Evolutionary conservation across 2,797 vertebrate genomes (phyloP).

Genomic region (Enteromius viviparus): DNA sequence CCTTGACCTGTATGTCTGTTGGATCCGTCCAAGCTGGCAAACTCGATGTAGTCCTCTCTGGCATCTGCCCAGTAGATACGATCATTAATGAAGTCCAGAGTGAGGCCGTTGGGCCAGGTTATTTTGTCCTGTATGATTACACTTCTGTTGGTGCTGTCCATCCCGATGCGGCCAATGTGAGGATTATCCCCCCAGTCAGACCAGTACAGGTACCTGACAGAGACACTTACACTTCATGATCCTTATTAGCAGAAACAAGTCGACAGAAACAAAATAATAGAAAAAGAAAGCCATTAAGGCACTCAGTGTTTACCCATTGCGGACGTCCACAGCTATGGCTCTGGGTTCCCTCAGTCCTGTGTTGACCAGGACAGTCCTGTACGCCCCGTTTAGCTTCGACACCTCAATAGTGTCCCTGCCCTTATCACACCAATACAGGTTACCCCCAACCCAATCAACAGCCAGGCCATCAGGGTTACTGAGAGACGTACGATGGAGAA

Average conservation of each 20-base stretch:
- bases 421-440: conserved; percentile 99
- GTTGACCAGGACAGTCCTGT: conserved; percentile 93
- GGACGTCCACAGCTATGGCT: conserved; percentile 91
- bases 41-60: conserved; percentile 95
- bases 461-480: conserved; percentile 97
- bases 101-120: conserved; percentile 95
- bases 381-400: conserved; percentile 93
- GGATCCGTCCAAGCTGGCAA: conserved; percentile 90
- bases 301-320: conserved; percentile 82
- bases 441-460: conserved; percentile 97
- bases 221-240: background rate
- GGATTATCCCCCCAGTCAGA: conserved; percentile 97
- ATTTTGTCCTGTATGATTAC: conserved; percentile 92
- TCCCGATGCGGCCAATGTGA: conserved; percentile 93
- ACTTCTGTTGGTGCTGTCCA: conserved; percentile 91
- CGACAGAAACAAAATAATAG: background rate
- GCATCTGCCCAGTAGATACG: conserved; percentile 97
- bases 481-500: conserved; percentile 93
- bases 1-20: conserved; percentile 88
- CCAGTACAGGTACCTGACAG: conserved; percentile 92
- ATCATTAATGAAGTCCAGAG: conserved; percentile 93
- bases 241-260: background rate
- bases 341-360: conserved; percentile 89
- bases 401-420: conserved; percentile 98
- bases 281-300: background rate